A percentile compares a stretch with the other conserved stretches of the same genome.
These are phyloP conservation scores for Eurosta solidaginis DNA, from an alignment of 1,140 invertebrate species.

Conservation along the genomic window DNA sequence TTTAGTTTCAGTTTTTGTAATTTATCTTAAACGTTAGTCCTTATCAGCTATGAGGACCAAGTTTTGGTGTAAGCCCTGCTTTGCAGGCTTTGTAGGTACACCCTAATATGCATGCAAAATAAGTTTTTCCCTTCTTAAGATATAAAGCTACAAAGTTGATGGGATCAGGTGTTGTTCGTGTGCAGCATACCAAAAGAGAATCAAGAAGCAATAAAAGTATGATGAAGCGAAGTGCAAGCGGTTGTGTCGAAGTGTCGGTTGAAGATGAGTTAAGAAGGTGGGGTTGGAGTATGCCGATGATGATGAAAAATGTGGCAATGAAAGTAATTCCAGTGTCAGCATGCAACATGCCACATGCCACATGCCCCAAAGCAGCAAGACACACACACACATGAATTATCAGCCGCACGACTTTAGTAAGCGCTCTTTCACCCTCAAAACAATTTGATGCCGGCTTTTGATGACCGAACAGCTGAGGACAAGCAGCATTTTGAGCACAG, in stretches of 20 bases:
- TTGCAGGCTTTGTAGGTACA: too few species aligned
- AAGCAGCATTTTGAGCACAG: background rate
- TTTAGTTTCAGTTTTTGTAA: too few species aligned
- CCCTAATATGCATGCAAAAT: background rate
- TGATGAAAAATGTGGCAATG: constrained; percentile 59
- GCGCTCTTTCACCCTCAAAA: background rate
- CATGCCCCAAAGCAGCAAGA: constrained; percentile 36
- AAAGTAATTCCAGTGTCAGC: constrained; percentile 48
- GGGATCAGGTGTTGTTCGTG: background rate
- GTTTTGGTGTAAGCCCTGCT: too few species aligned
- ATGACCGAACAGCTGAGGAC: background rate
- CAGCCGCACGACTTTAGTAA: background rate
- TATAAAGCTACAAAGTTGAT: background rate
- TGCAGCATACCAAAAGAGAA: background rate
- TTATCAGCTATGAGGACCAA: too few species aligned
- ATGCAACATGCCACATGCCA: constrained; percentile 4
- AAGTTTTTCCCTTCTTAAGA: background rate
- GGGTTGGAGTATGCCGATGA: constrained; percentile 2
- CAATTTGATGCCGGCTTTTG: background rate
- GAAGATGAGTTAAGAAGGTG: background rate
- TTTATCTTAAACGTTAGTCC: too few species aligned
- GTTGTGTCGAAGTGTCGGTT: background rate
- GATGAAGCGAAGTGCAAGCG: background rate
- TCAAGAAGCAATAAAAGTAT: background rate
- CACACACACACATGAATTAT: background rate